Conservation (phyloP, 2,888 invertebrate species). For the Anorthoa munda region DNA sequence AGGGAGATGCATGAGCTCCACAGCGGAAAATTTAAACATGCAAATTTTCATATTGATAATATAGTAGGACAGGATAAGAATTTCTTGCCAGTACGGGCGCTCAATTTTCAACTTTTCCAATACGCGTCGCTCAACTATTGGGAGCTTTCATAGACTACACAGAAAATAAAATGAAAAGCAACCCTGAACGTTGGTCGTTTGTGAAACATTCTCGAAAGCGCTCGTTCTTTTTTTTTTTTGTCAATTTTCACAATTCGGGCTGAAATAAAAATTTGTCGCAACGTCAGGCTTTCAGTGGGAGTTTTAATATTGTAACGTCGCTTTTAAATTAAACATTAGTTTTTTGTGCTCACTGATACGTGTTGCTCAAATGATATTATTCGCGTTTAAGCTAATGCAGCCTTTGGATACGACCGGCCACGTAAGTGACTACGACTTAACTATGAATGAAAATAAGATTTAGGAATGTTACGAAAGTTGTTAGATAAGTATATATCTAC, state of each 20-base stretch:
- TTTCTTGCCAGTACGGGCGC: conserved; percentile 39
- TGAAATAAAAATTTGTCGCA: not conserved
- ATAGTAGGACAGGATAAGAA: conserved; percentile 8
- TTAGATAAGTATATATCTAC: conserved; percentile 19
- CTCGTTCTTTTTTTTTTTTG: not conserved
- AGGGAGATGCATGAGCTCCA: not conserved
- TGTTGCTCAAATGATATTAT: conserved; percentile 58
- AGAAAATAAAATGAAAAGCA: not conserved
- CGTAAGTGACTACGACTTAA: conserved; percentile 28
- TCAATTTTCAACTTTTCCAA: conserved; percentile 35
- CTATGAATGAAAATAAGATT: conserved; percentile 22
- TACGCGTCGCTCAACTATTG: conserved; percentile 13
- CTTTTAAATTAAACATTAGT: conserved; percentile 18
- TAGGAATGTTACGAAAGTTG: conserved; percentile 27
- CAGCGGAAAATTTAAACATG: not conserved
- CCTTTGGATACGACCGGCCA: conserved; percentile 13
- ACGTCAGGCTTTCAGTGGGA: not conserved
- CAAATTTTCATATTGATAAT: not conserved
- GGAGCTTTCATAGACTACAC: conserved; percentile 3
- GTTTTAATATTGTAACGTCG: conserved; percentile 2
- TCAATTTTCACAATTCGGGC: not conserved
- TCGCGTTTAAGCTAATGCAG: conserved; percentile 14
- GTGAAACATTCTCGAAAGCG: not conserved
- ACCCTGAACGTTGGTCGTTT: not conserved
- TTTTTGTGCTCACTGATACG: conserved; percentile 47